Evolutionary conservation across 2,113 vertebrate species (phyloP).

Genomic region (Caranx ignobilis): DNA sequence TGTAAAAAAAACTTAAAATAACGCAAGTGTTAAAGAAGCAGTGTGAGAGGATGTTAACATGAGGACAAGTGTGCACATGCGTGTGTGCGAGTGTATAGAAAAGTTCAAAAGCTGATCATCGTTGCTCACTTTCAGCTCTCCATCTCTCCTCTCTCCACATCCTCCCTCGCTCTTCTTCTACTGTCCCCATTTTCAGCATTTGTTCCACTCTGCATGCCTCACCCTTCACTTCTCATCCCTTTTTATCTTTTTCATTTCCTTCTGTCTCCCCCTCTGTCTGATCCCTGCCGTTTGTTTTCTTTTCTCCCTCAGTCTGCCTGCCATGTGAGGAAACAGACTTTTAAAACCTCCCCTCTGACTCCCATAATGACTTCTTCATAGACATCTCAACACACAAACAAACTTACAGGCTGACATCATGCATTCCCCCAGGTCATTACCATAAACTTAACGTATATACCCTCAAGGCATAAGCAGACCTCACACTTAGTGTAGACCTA

Average conservation of each 20-base stretch:
- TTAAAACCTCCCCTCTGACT: conserved; percentile 13
- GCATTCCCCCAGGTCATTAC: not conserved
- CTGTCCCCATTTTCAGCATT: conserved; percentile 11
- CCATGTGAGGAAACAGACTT: conserved; percentile 47
- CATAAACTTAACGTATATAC: not conserved
- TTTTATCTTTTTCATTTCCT: conserved; percentile 69
- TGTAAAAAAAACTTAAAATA: not conserved
- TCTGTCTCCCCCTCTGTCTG: conserved; percentile 37
- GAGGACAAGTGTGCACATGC: not conserved
- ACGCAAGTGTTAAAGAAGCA: too few species aligned
- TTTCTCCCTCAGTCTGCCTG: not conserved
- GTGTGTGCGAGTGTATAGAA: not conserved
- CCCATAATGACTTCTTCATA: conserved; percentile 8
- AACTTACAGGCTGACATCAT: not conserved
- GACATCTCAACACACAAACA: conserved; percentile 5
- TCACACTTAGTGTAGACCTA: not conserved
- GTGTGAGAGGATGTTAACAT: not conserved
- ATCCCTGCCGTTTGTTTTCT: conserved; percentile 18
- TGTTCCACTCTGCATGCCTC: conserved; percentile 10
- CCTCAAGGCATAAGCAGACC: too few species aligned
- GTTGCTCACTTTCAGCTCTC: not conserved
- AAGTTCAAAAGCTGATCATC: not conserved
- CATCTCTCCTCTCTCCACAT: not conserved
- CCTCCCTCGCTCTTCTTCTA: not conserved
- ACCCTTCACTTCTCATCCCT: conserved; percentile 34